A percentile compares a stretch with the other conserved stretches of the same genome.
phyloP scores from a whole-genome alignment of 2,888 invertebrate species.

The Criorhina ranunculi region DNA sequence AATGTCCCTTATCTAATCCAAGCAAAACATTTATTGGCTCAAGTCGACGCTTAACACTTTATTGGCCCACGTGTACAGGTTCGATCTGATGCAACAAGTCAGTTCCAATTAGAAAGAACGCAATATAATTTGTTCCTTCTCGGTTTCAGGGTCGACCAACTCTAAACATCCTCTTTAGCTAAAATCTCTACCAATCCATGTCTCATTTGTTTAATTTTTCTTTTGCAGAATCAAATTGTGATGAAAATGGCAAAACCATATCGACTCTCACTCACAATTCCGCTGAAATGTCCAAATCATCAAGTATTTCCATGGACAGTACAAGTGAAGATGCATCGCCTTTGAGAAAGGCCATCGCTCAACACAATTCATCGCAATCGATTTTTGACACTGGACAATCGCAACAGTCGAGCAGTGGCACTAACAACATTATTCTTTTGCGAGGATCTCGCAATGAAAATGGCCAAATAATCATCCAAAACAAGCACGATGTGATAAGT shows the following conservation, averaged over 20 bases:
- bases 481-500: slow-evolving; percentile 84
- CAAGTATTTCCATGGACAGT: slow-evolving; percentile 67
- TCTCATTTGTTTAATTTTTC: slow-evolving; percentile 27
- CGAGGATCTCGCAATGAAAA: slow-evolving; percentile 84
- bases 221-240: slow-evolving; percentile 77
- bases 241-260: slow-evolving; percentile 75
- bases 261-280: slow-evolving; percentile 54
- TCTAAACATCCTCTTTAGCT: not conserved
- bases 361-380: slow-evolving; percentile 67
- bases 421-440: slow-evolving; percentile 83
- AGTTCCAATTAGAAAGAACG: no score
- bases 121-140: no score
- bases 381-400: slow-evolving; percentile 79
- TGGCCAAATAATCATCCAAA: slow-evolving; percentile 84
- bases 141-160: no score
- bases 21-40: no score
- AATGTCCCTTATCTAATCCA: no score
- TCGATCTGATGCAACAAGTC: no score
- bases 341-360: slow-evolving; percentile 74
- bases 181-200: not conserved
- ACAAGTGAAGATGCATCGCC: slow-evolving; percentile 51
- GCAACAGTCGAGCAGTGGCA: slow-evolving; percentile 76
- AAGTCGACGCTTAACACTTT: no score
- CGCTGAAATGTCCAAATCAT: slow-evolving; percentile 59
- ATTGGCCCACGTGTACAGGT: no score